A percentile compares a stretch with the other conserved stretches of the same genome.
These are phyloP conservation scores for Philhelius pedissequus DNA, from an alignment of 2,888 invertebrate genomes.

Conservation along the genomic window DNA sequence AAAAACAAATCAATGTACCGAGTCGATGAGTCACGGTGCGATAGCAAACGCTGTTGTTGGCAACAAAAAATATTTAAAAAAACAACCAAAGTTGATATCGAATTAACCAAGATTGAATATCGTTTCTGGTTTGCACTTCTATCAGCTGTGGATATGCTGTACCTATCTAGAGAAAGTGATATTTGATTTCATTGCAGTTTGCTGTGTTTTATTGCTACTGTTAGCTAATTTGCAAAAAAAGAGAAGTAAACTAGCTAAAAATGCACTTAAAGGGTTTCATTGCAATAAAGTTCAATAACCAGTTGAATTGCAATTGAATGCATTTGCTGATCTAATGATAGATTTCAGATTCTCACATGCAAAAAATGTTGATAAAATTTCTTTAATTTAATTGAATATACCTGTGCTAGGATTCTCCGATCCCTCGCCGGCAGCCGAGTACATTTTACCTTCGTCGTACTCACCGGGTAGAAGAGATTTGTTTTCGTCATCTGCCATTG, in stretches of 20 bases:
- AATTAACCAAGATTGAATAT: conserved; percentile 8
- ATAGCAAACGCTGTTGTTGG: conserved; percentile 4
- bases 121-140: conserved; percentile 6
- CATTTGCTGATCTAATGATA: neutral
- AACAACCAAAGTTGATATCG: neutral
- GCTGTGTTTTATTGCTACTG: neutral
- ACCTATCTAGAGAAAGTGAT: conserved; percentile 18
- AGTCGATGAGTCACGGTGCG: conserved; percentile 49
- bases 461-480: conserved; percentile 75
- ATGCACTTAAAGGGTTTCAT: conserved; percentile 59
- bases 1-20: conserved; percentile 50
- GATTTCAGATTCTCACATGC: neutral
- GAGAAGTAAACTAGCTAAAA: conserved; percentile 3
- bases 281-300: conserved; percentile 62
- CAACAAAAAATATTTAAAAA: neutral
- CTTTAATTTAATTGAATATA: neutral
- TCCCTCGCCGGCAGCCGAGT: conserved; percentile 70
- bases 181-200: neutral
- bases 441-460: conserved; percentile 73
- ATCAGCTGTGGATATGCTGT: conserved; percentile 1
- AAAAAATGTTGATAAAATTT: too few species aligned
- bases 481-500: conserved; percentile 77
- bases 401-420: conserved; percentile 64
- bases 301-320: conserved; percentile 28
- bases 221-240: conserved; percentile 7